Conservation (phyloP, 2,888 invertebrate species). For the Flexamia atlantica region DNA sequence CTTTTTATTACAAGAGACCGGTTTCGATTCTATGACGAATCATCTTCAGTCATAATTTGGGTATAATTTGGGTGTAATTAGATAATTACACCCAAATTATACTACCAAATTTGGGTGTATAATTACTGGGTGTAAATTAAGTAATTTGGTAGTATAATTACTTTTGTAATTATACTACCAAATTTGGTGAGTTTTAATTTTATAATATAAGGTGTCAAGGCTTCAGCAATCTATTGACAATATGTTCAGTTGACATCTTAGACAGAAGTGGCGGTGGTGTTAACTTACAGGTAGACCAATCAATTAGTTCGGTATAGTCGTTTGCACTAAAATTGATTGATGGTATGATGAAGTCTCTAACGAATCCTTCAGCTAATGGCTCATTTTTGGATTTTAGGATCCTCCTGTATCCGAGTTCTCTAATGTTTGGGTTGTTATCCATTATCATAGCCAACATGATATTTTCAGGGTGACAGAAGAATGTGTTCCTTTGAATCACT, state of each 20-base stretch:
- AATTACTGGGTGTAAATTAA: too few species aligned
- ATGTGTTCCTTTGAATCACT: not conserved
- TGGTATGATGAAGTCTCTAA: not conserved
- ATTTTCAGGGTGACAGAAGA: slow-evolving; percentile 15
- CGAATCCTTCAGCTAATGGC: not conserved
- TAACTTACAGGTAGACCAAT: slow-evolving; percentile 41
- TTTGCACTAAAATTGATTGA: not conserved
- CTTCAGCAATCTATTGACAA: too few species aligned
- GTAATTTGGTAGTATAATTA: too few species aligned
- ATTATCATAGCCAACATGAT: not conserved
- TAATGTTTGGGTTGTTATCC: slow-evolving; percentile 3
- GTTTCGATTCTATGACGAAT: too few species aligned
- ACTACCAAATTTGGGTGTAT: too few species aligned
- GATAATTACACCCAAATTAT: too few species aligned
- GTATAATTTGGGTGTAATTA: too few species aligned
- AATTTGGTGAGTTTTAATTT: too few species aligned
- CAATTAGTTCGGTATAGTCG: slow-evolving; percentile 39
- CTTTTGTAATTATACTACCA: too few species aligned
- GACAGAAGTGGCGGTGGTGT: slow-evolving; percentile 36
- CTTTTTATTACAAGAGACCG: too few species aligned
- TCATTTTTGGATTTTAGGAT: not conserved
- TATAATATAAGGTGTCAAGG: too few species aligned
- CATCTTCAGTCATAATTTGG: too few species aligned
- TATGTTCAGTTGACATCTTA: not conserved
- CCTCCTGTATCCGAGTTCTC: not conserved